Base-by-base conservation (phyloP, 2,888 invertebrate genomes). In the Dasysyrphus tricinctus region DNA sequence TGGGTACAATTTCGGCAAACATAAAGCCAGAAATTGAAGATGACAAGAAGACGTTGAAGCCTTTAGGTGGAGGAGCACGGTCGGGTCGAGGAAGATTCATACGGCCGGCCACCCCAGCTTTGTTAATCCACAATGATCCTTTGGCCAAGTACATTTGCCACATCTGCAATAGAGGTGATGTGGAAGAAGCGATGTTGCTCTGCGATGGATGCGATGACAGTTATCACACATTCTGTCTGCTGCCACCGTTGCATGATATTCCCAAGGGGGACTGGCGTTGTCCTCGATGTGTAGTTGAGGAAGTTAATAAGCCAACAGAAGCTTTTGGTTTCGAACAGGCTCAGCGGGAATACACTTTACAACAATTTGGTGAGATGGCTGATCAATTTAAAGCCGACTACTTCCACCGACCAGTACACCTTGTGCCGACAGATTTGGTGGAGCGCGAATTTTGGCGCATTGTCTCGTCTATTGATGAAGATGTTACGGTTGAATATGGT, bases 381-480 rank as follows among this genome's bases (percentile, higher is more conserved):
- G 99, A 99, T 93, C 97, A 98, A 91, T 99, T 99, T 93, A 99
- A 99, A 91, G 96, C 97, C 1, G 97, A 98, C 90, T 99, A 99
- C 92, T 99, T 99, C 93, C 97, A 98, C 89, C 98, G 97, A 96
- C 98, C 98, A 1, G 97, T 97, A 74, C 97, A 98, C 93, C 96
- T 97, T 94, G 98, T 98, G 70, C 96, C 97, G 8, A 96, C 96
- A 0, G 94, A 95, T 24, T 93, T 96, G 37, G 99, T 99, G 4
- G 99, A 99, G 93, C 96, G 96, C 78, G 99, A 99, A 92, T 99
- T 99, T 92, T 99, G 99, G 99, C 95, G 98, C 88, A 96, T 99
- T 79, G 98, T 99, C 9, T 97, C 98, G 0, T 97, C 98, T 0
- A 96, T 98, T 73, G 98, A 98, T 91, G 98, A 98, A 91, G 98